Percentiles rank a stretch among this genome's conserved stretches.
Conservation (phyloP, 1,140 invertebrate species). For the Trichonephila inaurata region DNA sequence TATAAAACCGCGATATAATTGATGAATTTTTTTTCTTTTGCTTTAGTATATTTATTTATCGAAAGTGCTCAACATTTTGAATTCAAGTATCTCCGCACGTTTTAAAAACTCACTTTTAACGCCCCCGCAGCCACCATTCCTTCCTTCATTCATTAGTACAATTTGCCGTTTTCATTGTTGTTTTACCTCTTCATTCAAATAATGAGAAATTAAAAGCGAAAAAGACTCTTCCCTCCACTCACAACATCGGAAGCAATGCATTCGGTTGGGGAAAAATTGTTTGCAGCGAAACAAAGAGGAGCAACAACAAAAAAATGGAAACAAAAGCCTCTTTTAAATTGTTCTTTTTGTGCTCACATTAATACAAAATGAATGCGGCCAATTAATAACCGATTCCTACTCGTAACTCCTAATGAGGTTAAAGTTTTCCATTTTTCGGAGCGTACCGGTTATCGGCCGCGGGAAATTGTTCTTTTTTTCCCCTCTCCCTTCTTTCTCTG, state of each 20-base stretch:
- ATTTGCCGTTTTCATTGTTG: constrained; percentile 48
- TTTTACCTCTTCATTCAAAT: constrained; percentile 34
- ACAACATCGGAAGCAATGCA: not conserved
- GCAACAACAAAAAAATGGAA: not conserved
- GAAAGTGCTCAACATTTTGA: too few species aligned
- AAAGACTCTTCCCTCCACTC: not conserved
- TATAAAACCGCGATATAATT: too few species aligned
- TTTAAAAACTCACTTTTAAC: not conserved
- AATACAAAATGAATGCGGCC: constrained; percentile 62
- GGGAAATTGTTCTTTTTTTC: not conserved
- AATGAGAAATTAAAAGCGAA: not conserved
- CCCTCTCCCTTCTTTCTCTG: not conserved
- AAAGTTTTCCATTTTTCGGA: constrained; percentile 56
- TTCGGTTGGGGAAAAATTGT: not conserved
- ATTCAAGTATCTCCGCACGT: too few species aligned
- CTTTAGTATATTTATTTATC: too few species aligned
- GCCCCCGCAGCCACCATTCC: not conserved
- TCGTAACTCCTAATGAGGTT: constrained; percentile 61
- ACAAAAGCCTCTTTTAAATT: constrained; percentile 63
- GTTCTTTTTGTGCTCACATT: constrained; percentile 14
- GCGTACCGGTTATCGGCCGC: not conserved
- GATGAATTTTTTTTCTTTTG: too few species aligned
- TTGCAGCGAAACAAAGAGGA: not conserved
- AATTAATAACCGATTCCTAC: constrained; percentile 72
- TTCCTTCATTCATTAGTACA: constrained; percentile 38